Base-by-base conservation (phyloP, 1,140 invertebrate genomes). In the Ectropis grisescens region DNA sequence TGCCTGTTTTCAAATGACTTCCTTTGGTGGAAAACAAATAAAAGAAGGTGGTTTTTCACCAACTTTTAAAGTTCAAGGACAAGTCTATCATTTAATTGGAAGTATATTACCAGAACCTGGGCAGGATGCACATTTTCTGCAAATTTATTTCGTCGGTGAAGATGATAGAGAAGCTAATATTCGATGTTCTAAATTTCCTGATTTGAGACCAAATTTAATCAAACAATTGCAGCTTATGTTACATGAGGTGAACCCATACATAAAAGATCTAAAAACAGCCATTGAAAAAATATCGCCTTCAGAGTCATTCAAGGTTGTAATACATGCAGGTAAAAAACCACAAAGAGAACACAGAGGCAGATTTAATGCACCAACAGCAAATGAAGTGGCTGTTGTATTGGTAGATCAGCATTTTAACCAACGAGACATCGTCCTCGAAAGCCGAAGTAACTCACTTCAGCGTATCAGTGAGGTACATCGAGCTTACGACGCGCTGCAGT, bases 311-410 rank as follows among this genome's bases (percentile, higher is more conserved):
- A 45, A 32, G 16, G 16, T 22, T 15, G 11, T 32, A 1, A 22
- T 24, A 12, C 27, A 22, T 14, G 42, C 46, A 14, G 45, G 48
- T 13, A 43, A 32, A 34, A 53, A 49, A 32, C 45, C 50, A 32
- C 13, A 13, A 14, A 42, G 39, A 10, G 41, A 48, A 38, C 66
- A 78, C 37, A 27, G 23, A 22, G 25, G 64, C 13, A 16, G 35
- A 8, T 58, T 29, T 34, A 76, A 76, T 35, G 39, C 35, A 4
- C 66, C 60, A 13, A 38, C 19, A n/a, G 29, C 33, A 11, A 46
- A 59, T 37, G 56, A 65, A 41, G 57, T 56, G 5, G 56, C 56
- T 7, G 36, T 22, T 22, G 4, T 22, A 5, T 5, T 22, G 4
- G 19, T 22, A 4, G 19, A 9, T 22, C 19, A 22, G 9, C 9